Conservation (phyloP, 1,140 invertebrate species). For the Drosophila eugracilis region DNA sequence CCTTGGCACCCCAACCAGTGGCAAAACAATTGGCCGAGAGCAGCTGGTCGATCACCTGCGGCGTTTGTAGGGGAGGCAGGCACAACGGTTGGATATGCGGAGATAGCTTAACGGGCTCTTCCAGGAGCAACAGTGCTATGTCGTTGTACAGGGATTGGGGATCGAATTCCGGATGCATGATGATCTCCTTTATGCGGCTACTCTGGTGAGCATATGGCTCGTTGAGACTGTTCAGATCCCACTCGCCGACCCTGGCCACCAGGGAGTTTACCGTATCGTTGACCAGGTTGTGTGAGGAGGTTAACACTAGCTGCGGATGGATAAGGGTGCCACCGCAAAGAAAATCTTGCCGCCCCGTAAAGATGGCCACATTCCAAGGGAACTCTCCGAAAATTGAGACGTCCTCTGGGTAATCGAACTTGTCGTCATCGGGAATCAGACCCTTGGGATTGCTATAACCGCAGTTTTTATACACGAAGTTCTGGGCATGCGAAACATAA, state of each 20-base stretch:
- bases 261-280: slow-evolving; percentile 64
- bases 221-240: slow-evolving; percentile 87
- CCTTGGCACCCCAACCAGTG: slow-evolving; percentile 89
- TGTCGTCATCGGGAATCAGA: slow-evolving; percentile 89
- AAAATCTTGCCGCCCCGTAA: slow-evolving; percentile 86
- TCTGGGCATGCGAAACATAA: slow-evolving; percentile 20
- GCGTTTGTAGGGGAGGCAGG: slow-evolving; percentile 86
- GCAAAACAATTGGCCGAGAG: slow-evolving; percentile 85
- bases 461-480: slow-evolving; percentile 86
- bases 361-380: slow-evolving; percentile 93
- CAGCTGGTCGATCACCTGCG: slow-evolving; percentile 33
- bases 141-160: slow-evolving; percentile 87
- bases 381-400: slow-evolving; percentile 87
- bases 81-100: slow-evolving; percentile 90
- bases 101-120: slow-evolving; percentile 87
- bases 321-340: slow-evolving; percentile 89
- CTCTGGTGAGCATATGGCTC: slow-evolving; percentile 88
- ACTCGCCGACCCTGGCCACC: slow-evolving; percentile 89
- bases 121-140: slow-evolving; percentile 89
- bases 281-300: slow-evolving; percentile 87
- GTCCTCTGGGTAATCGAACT: slow-evolving; percentile 85
- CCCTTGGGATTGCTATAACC: slow-evolving; percentile 89
- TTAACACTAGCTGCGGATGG: slow-evolving; percentile 87
- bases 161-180: slow-evolving; percentile 86
- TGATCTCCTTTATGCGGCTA: slow-evolving; percentile 86